Conservation (phyloP, 2,888 invertebrate species). For the Coremacera marginata region DNA sequence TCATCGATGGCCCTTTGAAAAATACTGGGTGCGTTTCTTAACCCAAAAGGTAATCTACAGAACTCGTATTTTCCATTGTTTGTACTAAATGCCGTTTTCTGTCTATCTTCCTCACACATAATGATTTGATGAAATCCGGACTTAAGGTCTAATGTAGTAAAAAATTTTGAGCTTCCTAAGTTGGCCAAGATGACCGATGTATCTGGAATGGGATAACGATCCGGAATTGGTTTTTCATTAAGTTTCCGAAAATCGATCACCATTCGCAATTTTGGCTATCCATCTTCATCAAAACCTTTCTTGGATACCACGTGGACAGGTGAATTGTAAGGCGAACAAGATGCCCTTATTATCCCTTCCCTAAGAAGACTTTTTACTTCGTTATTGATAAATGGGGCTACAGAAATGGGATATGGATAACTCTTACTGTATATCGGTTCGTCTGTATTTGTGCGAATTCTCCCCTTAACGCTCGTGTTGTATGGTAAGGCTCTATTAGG, state of each 20-base stretch:
- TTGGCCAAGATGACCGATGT: slow-evolving; percentile 12
- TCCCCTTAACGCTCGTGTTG: slow-evolving; percentile 37
- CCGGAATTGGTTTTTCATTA: slow-evolving; percentile 30
- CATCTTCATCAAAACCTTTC: slow-evolving; percentile 26
- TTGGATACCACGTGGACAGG: background rate
- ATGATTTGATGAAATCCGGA: slow-evolving; percentile 35
- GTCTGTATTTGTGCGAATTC: slow-evolving; percentile 38
- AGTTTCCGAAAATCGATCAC: slow-evolving; percentile 43
- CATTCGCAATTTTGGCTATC: slow-evolving; percentile 39
- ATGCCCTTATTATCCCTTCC: slow-evolving; percentile 34
- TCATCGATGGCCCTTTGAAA: slow-evolving; percentile 42
- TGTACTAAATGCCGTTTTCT: slow-evolving; percentile 33
- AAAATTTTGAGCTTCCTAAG: slow-evolving; percentile 31
- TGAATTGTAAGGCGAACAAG: background rate
- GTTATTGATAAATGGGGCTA: slow-evolving; percentile 38
- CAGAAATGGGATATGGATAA: slow-evolving; percentile 39
- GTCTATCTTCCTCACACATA: slow-evolving; percentile 30
- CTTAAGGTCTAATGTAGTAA: slow-evolving; percentile 32
- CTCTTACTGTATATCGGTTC: slow-evolving; percentile 38
- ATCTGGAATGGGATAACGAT: slow-evolving; percentile 27
- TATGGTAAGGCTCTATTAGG: slow-evolving; percentile 38
- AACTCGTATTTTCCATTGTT: slow-evolving; percentile 42
- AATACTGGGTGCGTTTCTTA: slow-evolving; percentile 36
- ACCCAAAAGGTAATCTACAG: slow-evolving; percentile 18
- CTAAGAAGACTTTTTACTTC: slow-evolving; percentile 39